phyloP scores from a whole-genome alignment of 2,888 invertebrate genomes.

The Meiosimyza platycephala region DNA sequence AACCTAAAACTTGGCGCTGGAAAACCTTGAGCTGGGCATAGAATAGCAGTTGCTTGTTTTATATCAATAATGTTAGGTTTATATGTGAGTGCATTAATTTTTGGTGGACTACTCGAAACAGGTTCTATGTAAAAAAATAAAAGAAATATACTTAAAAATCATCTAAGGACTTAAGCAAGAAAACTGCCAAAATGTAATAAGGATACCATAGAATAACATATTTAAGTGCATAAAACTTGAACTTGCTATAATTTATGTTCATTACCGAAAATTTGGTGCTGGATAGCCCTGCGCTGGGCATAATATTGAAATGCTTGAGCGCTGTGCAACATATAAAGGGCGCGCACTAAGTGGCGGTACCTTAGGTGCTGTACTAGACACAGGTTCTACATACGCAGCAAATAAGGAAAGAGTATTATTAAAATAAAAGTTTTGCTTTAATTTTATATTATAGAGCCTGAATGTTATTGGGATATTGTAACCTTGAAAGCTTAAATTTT shows the following conservation, averaged over 20 bases:
- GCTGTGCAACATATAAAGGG: slow-evolving; percentile 63
- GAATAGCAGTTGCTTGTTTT: slow-evolving; percentile 71
- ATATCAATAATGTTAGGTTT: slow-evolving; percentile 64
- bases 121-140: slow-evolving; percentile 68
- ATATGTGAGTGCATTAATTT: slow-evolving; percentile 68
- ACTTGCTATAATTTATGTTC: too few species aligned
- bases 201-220: too few species aligned
- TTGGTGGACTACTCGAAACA: slow-evolving; percentile 70
- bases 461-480: slow-evolving; percentile 3
- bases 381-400: slow-evolving; percentile 66
- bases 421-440: too few species aligned
- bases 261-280: slow-evolving; percentile 78
- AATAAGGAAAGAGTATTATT: too few species aligned
- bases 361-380: slow-evolving; percentile 71
- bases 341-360: slow-evolving; percentile 69
- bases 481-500: neutral
- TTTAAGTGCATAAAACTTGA: too few species aligned
- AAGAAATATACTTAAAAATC: neutral
- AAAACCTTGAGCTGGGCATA: slow-evolving; percentile 80
- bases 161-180: slow-evolving; percentile 15
- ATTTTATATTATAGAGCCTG: too few species aligned
- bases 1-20: slow-evolving; percentile 75
- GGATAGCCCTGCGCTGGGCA: slow-evolving; percentile 84
- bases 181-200: slow-evolving; percentile 41
- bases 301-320: slow-evolving; percentile 73